phyloP scores from a whole-genome alignment of 2,113 vertebrate genomes.

The Nothoprocta pentlandii region DNA sequence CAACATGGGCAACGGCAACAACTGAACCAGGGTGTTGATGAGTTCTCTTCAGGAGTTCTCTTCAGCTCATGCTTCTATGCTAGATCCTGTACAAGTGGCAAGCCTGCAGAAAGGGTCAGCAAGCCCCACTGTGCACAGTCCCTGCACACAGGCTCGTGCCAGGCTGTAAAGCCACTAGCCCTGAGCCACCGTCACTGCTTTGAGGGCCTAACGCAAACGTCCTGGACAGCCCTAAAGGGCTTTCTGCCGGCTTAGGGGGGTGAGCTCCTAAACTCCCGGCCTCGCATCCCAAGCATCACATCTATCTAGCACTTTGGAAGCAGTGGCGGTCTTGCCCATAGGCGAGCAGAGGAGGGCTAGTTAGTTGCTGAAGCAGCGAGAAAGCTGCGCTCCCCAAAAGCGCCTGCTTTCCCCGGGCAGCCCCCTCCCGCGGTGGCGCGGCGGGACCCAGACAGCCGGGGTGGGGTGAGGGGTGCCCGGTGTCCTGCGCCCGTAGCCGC shows the following conservation, averaged over 20 bases:
- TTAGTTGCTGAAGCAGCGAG: too few species aligned
- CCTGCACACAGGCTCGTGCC: background rate
- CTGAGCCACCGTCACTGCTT: background rate
- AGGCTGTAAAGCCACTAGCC: background rate
- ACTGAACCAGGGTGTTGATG: background rate
- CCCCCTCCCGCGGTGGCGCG: background rate
- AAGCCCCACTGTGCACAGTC: too few species aligned
- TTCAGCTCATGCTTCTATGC: background rate
- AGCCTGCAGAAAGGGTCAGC: background rate
- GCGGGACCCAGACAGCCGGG: background rate
- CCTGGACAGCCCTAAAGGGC: background rate
- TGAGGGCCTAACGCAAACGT: conserved; percentile 10
- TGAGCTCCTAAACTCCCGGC: background rate
- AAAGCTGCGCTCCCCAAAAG: background rate
- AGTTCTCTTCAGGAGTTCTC: background rate
- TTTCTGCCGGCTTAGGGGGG: conserved; percentile 15
- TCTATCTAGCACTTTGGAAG: background rate
- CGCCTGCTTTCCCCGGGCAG: background rate
- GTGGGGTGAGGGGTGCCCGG: too few species aligned
- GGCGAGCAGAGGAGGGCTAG: too few species aligned
- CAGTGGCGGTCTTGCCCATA: background rate
- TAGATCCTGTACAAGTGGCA: background rate
- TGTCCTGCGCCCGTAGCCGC: too few species aligned
- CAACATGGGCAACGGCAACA: background rate
- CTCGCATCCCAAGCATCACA: background rate